Percentiles rank a stretch among this genome's conserved stretches.
phyloP scores from a whole-genome alignment of 2,113 vertebrate genomes.

The Ciconia boyciana region DNA sequence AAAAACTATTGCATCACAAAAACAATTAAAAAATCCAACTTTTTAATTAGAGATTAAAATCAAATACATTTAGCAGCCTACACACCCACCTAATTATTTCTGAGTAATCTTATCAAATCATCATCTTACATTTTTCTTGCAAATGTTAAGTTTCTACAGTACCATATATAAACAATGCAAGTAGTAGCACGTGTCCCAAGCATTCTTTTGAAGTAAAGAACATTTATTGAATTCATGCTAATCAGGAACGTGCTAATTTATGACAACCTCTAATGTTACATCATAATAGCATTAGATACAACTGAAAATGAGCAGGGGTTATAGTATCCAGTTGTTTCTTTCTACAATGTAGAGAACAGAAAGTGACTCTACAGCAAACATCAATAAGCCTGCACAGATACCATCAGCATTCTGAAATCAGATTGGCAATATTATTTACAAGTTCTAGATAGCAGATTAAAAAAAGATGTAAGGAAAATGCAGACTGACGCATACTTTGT shows the following conservation, averaged over 20 bases:
- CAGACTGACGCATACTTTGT: neutral
- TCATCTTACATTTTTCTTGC: conserved; percentile 56
- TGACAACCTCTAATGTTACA: neutral
- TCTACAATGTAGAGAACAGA: neutral
- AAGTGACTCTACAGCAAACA: neutral
- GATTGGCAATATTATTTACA: conserved; percentile 42
- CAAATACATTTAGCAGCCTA: conserved; percentile 63
- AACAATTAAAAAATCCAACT: conserved; percentile 59
- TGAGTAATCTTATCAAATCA: conserved; percentile 64
- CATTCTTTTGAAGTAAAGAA: conserved; percentile 58
- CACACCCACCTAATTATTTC: conserved; percentile 65
- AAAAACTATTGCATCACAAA: conserved; percentile 65
- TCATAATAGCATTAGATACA: conserved; percentile 9
- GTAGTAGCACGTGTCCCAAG: conserved; percentile 45
- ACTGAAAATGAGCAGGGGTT: neutral
- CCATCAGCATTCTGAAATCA: conserved; percentile 31
- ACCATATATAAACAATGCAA: conserved; percentile 58
- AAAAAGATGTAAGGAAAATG: conserved; percentile 40
- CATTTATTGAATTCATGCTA: conserved; percentile 45
- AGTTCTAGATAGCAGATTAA: conserved; percentile 31
- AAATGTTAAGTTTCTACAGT: conserved; percentile 57
- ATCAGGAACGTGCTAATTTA: conserved; percentile 38
- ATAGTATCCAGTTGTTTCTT: neutral
- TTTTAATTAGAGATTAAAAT: conserved; percentile 72
- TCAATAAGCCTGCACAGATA: conserved; percentile 22